phyloP scores from a whole-genome alignment of 2,888 invertebrate species.

The Xylota segnis region DNA sequence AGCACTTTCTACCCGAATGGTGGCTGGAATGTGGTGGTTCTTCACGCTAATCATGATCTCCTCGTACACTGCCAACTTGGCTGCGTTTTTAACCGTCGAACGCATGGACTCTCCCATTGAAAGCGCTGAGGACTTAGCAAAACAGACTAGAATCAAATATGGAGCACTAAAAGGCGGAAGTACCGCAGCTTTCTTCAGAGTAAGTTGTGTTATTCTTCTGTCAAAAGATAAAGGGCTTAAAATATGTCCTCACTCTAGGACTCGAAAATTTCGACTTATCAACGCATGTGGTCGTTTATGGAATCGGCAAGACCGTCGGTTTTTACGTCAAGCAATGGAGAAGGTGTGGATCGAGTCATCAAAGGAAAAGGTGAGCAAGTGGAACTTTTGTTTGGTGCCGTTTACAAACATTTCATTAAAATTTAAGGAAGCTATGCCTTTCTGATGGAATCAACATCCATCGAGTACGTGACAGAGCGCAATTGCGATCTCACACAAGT shows the following conservation, averaged over 20 bases:
- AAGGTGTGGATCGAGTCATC: slow-evolving; percentile 95
- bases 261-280: slow-evolving; percentile 96
- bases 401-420: neutral
- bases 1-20: slow-evolving; percentile 84
- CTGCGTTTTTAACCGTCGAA: slow-evolving; percentile 96
- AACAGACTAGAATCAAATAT: slow-evolving; percentile 98
- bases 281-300: slow-evolving; percentile 98
- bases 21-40: slow-evolving; percentile 96
- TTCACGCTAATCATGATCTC: slow-evolving; percentile 98
- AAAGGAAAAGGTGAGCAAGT: slow-evolving; percentile 88
- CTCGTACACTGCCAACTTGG: slow-evolving; percentile 97
- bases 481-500: slow-evolving; percentile 96
- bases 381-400: neutral
- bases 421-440: slow-evolving; percentile 92
- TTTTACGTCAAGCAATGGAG: slow-evolving; percentile 93
- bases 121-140: slow-evolving; percentile 97
- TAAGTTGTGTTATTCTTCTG: slow-evolving; percentile 81
- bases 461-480: slow-evolving; percentile 96
- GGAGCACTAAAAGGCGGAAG: slow-evolving; percentile 97
- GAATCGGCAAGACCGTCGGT: slow-evolving; percentile 94
- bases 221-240: neutral
- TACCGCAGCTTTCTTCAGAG: slow-evolving; percentile 97
- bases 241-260: slow-evolving; percentile 86
- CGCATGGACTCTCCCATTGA: slow-evolving; percentile 98
- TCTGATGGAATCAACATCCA: slow-evolving; percentile 98